Conservation (phyloP, 2,113 vertebrate genomes). For the Nibea albiflora region DNA sequence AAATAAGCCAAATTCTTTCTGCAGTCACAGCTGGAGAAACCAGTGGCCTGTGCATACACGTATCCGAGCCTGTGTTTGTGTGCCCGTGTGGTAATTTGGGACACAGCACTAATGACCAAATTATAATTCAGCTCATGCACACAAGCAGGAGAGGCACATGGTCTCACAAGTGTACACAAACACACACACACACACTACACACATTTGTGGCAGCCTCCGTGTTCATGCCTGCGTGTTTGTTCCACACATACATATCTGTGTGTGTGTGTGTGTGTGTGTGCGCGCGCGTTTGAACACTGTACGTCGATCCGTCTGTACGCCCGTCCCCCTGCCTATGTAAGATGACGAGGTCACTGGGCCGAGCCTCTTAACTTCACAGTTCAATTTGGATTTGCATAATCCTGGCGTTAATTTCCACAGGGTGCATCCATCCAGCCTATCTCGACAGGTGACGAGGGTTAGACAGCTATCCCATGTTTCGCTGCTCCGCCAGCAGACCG, state of each 20-base stretch:
- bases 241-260: not conserved
- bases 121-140: conserved; percentile 79
- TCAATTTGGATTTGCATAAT: conserved; percentile 84
- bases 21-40: conserved; percentile 59
- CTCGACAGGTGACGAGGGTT: conserved; percentile 75
- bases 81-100: conserved; percentile 54
- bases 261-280: not conserved
- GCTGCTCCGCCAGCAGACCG: conserved; percentile 37
- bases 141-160: conserved; percentile 46
- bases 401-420: conserved; percentile 72
- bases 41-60: conserved; percentile 49
- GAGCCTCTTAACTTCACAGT: conserved; percentile 75
- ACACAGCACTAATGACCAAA: conserved; percentile 73
- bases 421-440: conserved; percentile 59
- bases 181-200: conserved; percentile 1
- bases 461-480: conserved; percentile 67
- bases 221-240: not conserved
- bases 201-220: conserved; percentile 4
- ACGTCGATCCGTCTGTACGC: conserved; percentile 28
- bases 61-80: conserved; percentile 27
- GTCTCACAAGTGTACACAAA: conserved; percentile 24
- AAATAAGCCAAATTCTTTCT: conserved; percentile 25
- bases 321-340: conserved; percentile 28
- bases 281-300: conserved; percentile 20
- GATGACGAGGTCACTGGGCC: conserved; percentile 77